Base-by-base conservation (phyloP, 2,797 vertebrate genomes). In the Microtus obscurus region DNA sequence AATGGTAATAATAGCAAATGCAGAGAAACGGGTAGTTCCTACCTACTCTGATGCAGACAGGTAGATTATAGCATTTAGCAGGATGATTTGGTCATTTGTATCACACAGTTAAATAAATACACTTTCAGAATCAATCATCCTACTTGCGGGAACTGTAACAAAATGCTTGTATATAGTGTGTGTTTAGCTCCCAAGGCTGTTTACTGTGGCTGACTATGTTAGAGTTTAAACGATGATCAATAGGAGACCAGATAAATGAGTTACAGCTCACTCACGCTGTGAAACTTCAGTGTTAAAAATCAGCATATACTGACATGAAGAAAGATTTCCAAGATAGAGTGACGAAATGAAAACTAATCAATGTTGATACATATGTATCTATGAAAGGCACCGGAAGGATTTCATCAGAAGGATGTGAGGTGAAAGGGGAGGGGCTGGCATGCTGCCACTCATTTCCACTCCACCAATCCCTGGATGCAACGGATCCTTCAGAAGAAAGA, bases 71-170 rank as follows among this genome's bases (percentile, higher is more conserved):
- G 59, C 17, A 37, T 65, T 73, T 65, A 11, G 25, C 9, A 91
- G 65, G 16, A 31, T 53, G 79, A 87, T 45, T 34, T 91, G 69
- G 13, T 71, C 87, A 29, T 45, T 17, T 23, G 5, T 40, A 79
- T n/a, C 90, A 69, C 37, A 76, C 63, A 83, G 34, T 71, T 82
- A 95, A 96, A 91, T 27, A 13, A 16, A 69, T 48, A 43, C 53
- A 67, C 16, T 94, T 94, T 86, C 73, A 63, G 61, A 94, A 90
- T 17, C 40, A 88, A 59, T 51, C 83, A 95, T 79, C 93, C 69
- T 51, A 76, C 43, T 14, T 90, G 43, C 19, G 69, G 16, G 31
- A 81, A 95, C n/a, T 40, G 37, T 90, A 79, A 89, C 21, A 14
- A 78, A 94, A 65, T 56, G 71, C 13, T 4, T 82, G 29, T 11